Conservation (phyloP, 1,140 invertebrate species). For the Diachasmimorpha longicaudata region DNA sequence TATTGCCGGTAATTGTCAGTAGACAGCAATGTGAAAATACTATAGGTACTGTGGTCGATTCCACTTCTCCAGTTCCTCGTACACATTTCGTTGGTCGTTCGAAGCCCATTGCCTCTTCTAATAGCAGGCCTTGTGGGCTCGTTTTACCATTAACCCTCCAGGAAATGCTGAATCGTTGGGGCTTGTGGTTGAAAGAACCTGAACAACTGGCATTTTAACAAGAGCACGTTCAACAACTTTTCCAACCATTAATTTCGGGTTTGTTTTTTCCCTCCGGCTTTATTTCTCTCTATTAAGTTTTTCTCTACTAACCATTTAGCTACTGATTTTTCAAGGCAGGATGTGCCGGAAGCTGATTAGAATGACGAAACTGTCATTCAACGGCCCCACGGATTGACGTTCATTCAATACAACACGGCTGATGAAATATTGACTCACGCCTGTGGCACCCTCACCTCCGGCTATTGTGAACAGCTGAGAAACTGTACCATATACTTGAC, state of each 20-base stretch:
- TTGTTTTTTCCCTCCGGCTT: not conserved
- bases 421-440: not conserved
- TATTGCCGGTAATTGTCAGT: not conserved
- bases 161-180: conserved; percentile 3
- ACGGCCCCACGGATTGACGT: not conserved
- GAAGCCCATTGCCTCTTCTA: conserved; percentile 9
- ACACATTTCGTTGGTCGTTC: conserved; percentile 2
- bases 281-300: not conserved
- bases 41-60: not conserved
- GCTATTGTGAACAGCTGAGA: conserved; percentile 36
- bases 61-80: not conserved
- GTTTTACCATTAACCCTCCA: not conserved
- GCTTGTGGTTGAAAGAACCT: not conserved
- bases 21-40: conserved; percentile 4
- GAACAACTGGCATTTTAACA: not conserved
- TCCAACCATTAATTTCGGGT: not conserved
- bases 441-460: not conserved
- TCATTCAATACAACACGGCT: not conserved
- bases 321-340: not conserved
- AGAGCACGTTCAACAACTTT: not conserved
- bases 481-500: conserved; percentile 44
- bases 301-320: not conserved
- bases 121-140: conserved; percentile 12
- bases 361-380: not conserved
- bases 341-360: not conserved